Evolutionary conservation across 1,140 invertebrate genomes (phyloP).

Genomic region (Whitmania pigra): DNA sequence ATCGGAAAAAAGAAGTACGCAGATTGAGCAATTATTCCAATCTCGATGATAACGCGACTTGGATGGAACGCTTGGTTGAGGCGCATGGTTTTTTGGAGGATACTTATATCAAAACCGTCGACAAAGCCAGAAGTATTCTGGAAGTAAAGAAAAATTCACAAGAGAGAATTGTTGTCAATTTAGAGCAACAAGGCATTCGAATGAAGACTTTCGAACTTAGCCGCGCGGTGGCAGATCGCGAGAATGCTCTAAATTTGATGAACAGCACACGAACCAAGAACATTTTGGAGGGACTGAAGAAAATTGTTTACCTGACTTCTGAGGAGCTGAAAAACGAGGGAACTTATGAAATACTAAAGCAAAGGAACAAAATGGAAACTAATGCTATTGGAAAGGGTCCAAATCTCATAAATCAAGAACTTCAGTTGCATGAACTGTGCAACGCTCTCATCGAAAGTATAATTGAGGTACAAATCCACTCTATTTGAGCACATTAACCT

Average conservation of each 20-base stretch:
- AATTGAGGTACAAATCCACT: neutral
- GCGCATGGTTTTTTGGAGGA: neutral
- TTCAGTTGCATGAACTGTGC: neutral
- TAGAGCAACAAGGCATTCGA: neutral
- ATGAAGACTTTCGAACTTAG: conserved; percentile 2
- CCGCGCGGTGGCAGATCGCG: neutral
- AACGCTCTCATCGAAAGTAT: conserved; percentile 5
- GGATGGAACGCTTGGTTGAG: conserved; percentile 5
- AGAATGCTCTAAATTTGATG: conserved; percentile 5
- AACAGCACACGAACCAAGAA: neutral
- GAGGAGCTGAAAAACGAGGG: neutral
- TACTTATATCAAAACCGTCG: conserved; percentile 4
- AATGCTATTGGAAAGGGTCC: neutral
- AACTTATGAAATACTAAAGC: neutral
- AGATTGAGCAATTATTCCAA: too few relatives aligned
- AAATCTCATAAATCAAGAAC: conserved; percentile 3
- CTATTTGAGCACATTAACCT: neutral
- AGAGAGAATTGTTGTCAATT: neutral
- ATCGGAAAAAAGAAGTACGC: too few relatives aligned
- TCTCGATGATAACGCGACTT: conserved; percentile 2
- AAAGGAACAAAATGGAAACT: neutral
- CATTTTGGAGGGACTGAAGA: neutral
- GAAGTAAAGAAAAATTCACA: neutral
- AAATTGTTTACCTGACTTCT: neutral
- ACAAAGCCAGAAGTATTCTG: neutral